Evolutionary conservation across 2,888 invertebrate species (phyloP).

Genomic region (Nephrotoma appendiculata): DNA sequence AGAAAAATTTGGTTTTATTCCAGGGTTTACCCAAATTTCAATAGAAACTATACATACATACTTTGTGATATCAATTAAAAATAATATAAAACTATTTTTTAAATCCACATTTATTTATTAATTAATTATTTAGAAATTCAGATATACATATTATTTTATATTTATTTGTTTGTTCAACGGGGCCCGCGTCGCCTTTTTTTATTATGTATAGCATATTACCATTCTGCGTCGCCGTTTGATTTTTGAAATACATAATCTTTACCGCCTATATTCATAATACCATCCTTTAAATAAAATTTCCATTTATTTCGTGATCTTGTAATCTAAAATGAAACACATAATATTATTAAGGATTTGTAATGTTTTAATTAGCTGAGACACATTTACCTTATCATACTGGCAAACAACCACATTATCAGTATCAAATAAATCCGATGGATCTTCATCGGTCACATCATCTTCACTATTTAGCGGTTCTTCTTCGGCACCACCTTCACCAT

Average conservation of each 20-base stretch:
- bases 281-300: slow-evolving; percentile 99
- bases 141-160: background rate
- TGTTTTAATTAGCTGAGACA: background rate
- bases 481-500: slow-evolving; percentile 51
- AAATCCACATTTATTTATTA: background rate
- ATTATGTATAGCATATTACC: slow-evolving; percentile 46
- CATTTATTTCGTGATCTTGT: slow-evolving; percentile 96
- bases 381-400: slow-evolving; percentile 89
- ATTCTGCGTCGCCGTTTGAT: slow-evolving; percentile 97
- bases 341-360: background rate
- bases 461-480: slow-evolving; percentile 92
- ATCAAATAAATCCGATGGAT: slow-evolving; percentile 89
- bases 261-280: slow-evolving; percentile 97
- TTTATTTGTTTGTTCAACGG: background rate
- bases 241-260: slow-evolving; percentile 99
- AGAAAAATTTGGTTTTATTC: background rate
- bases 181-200: background rate
- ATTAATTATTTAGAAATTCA: background rate
- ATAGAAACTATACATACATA: background rate
- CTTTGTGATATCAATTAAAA: background rate
- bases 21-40: background rate
- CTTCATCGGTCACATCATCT: slow-evolving; percentile 96
- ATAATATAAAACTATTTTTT: background rate
- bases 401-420: slow-evolving; percentile 99
- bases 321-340: slow-evolving; percentile 44